Evolutionary conservation across 2,888 invertebrate genomes (phyloP).

Genomic region (Ochropleura plecta): DNA sequence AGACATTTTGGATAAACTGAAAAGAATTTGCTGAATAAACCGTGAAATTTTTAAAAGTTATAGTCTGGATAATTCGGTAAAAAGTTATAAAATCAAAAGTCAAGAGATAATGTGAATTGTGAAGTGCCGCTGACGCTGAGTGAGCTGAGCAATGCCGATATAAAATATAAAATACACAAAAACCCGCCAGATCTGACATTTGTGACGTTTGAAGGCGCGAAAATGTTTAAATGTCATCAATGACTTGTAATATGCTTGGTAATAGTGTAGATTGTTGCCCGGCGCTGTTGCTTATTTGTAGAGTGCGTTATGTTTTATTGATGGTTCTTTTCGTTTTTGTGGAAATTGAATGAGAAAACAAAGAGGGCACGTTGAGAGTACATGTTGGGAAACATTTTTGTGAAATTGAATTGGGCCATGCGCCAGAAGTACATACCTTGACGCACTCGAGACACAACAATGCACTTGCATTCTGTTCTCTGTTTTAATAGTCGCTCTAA

Average conservation of each 20-base stretch:
- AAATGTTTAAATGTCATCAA: conserved; percentile 3
- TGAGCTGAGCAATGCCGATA: not conserved
- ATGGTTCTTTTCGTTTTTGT: not conserved
- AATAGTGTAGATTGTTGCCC: conserved; percentile 2
- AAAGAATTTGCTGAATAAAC: conserved; percentile 36
- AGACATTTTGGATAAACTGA: conserved; percentile 74
- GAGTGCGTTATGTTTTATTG: too few species aligned
- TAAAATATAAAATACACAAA: not conserved
- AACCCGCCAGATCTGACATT: conserved; percentile 19
- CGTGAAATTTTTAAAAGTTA: conserved; percentile 59
- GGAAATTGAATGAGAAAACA: not conserved
- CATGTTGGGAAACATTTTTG: not conserved
- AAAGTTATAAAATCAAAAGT: not conserved
- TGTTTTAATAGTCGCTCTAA: not conserved
- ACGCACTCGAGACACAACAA: not conserved
- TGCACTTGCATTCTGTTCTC: not conserved
- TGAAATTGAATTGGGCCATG: not conserved
- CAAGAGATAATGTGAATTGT: not conserved
- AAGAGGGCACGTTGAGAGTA: not conserved
- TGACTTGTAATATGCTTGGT: too few species aligned
- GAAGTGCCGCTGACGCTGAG: not conserved
- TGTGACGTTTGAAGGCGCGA: conserved; percentile 26
- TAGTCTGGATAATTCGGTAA: not conserved
- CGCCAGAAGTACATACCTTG: not conserved
- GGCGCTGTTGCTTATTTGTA: not conserved